Base-by-base conservation (phyloP, 2,113 vertebrate species). In the Lathamus discolor region DNA sequence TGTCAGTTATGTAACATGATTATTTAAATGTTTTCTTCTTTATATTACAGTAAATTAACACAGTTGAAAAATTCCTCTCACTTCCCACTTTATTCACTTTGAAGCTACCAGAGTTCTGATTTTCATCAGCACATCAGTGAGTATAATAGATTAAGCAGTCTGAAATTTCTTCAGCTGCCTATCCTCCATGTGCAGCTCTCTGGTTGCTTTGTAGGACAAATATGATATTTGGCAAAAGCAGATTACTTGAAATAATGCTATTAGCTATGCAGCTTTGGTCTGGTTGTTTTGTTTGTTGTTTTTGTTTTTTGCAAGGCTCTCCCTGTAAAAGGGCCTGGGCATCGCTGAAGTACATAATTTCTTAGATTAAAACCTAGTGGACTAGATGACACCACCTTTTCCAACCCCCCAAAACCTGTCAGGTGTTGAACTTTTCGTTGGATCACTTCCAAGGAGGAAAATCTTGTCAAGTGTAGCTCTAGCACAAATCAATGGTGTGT, bases 1-100 rank as follows among this genome's bases (percentile, higher is more conserved):
- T 93, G 64, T 83, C 80, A 83, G 51, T 97, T 93, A 91, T 55
- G 33, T 88, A 96, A 94, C 35, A 78, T 20, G 51, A 63, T 48
- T 90, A 77, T 39, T 90, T 92, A 92, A 64, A 43, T 79, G 3
- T 17, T 94, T 95, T 87, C 37, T 91, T 83, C 52, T 80, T 86
- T 81, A 14, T 92, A 41, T 75, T 90, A n/a, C 17, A 59, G 25
- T 86, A 80, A 86, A 74, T 81, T 61, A 78, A 39, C 29, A 63
- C 48, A 1, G 51, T 67, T 69, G 74, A 37, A 90, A 62, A 59
- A 93, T 90, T 88, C 70, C 51, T 83, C 11, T 90, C 37, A 41
- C 31, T 86, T 93, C n/a, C 41, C 29, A 72, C 17, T 90, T 92
- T 80, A 39, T 90, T 70, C 41, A 8, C 29, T 48, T 61, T 88